These are phyloP conservation scores for Pentamera pediparva DNA, from an alignment of 53 echinoderm and acorn worm species.

Conservation along the genomic window DNA sequence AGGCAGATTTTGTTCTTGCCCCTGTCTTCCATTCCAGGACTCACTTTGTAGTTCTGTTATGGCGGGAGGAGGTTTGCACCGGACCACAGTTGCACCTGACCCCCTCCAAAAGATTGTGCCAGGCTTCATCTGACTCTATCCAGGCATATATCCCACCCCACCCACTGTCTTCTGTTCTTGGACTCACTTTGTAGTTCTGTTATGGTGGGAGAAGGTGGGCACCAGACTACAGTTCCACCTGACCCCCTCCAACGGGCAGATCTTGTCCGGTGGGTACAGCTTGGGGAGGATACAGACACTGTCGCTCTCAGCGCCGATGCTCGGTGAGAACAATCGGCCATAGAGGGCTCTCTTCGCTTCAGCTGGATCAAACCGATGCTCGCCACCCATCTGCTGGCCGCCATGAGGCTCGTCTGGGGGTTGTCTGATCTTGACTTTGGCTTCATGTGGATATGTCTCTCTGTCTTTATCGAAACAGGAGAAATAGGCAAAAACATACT, in stretches of 20 bases:
- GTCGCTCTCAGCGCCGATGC: constrained; percentile 64
- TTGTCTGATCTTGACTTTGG: too few species aligned
- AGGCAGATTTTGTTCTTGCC: too few species aligned
- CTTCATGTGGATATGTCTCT: too few species aligned
- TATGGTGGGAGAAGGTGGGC: constrained; percentile 58
- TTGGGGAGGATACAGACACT: constrained; percentile 65
- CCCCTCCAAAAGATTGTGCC: neutral
- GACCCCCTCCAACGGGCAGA: constrained; percentile 49
- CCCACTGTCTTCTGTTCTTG: neutral
- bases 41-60: constrained; percentile 63
- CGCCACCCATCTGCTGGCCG: too few species aligned
- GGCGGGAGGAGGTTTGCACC: constrained; percentile 58
- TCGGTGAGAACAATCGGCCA: constrained; percentile 50
- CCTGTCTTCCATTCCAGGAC: neutral
- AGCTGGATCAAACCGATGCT: neutral
- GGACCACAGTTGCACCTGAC: constrained; percentile 65
- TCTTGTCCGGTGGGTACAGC: constrained; percentile 35
- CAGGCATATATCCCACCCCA: neutral
- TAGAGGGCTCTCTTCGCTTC: constrained; percentile 39
- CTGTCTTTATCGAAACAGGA: too few species aligned
- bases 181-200: constrained; percentile 63
- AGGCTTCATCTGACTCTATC: neutral
- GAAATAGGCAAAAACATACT: too few species aligned
- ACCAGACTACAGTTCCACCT: constrained; percentile 77
- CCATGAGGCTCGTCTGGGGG: too few species aligned